A percentile compares a stretch with the other conserved stretches of the same genome.
phyloP scores from a whole-genome alignment of 1,140 invertebrate species.

The Achatina immaculata region DNA sequence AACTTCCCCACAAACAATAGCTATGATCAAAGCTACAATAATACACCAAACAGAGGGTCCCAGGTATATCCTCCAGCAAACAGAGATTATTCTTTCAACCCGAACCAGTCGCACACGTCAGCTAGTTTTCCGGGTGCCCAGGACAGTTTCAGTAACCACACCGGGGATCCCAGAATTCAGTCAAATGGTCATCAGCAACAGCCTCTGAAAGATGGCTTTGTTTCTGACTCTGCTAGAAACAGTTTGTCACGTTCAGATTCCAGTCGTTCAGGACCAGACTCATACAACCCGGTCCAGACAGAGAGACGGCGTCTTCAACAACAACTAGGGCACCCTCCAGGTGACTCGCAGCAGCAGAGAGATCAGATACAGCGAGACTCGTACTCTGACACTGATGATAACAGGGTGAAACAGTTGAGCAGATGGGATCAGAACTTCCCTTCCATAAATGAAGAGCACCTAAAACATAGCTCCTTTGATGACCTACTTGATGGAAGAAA shows the following conservation, averaged over 20 bases:
- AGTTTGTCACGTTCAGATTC: constrained; percentile 23
- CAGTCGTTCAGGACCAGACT: not conserved
- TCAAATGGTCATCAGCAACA: not conserved
- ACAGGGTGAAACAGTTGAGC: constrained; percentile 15
- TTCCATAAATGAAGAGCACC: not conserved
- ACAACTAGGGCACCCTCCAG: not conserved
- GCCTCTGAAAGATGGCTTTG: constrained; percentile 20
- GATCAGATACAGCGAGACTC: constrained; percentile 1
- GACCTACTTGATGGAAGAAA: constrained; percentile 14
- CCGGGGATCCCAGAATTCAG: not conserved
- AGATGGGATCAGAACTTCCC: constrained; percentile 30
- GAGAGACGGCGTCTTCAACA: not conserved
- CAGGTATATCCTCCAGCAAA: not conserved
- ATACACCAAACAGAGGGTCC: constrained; percentile 9
- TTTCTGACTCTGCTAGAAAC: constrained; percentile 28
- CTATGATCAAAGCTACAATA: constrained; percentile 8
- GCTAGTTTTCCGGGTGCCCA: not conserved
- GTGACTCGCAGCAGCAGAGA: not conserved
- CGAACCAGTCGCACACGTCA: constrained; percentile 18
- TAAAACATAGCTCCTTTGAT: constrained; percentile 33
- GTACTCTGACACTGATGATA: constrained; percentile 17
- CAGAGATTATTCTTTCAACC: constrained; percentile 17
- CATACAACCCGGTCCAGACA: not conserved
- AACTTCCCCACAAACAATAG: not conserved
- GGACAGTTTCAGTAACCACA: not conserved